Percentiles rank a stretch among this genome's conserved stretches.
These are phyloP conservation scores for Orestias chungarensis DNA, from an alignment of 2,797 vertebrate species.

Conservation along the genomic window DNA sequence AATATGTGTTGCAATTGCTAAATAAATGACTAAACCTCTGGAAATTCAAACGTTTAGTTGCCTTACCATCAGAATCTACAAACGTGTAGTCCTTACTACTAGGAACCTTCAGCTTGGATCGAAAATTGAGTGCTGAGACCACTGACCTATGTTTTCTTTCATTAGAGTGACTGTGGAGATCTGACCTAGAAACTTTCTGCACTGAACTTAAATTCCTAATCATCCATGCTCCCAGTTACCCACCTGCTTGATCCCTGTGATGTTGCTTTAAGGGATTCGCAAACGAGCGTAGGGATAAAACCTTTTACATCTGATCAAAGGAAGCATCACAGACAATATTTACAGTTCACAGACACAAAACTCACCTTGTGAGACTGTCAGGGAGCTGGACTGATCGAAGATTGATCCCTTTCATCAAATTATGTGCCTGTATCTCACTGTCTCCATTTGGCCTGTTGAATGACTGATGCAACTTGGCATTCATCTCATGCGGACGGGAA, in stretches of 20 bases:
- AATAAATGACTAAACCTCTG: too few species aligned
- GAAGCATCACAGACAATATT: constrained; percentile 31
- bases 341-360: constrained; percentile 29
- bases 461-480: constrained; percentile 55
- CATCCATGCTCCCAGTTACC: background rate
- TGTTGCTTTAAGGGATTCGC: constrained; percentile 4
- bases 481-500: constrained; percentile 52
- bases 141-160: background rate
- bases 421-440: constrained; percentile 25
- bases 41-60: too few species aligned
- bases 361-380: constrained; percentile 43
- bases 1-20: background rate
- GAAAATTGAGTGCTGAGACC: background rate
- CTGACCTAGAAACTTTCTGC: constrained; percentile 9
- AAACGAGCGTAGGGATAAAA: constrained; percentile 24
- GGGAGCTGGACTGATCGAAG: constrained; percentile 49
- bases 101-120: too few species aligned
- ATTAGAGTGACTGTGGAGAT: background rate
- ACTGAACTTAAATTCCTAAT: constrained; percentile 7
- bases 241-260: background rate
- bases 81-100: too few species aligned
- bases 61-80: background rate
- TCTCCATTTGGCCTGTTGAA: constrained; percentile 41
- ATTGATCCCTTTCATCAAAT: constrained; percentile 33
- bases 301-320: constrained; percentile 27